Percentiles rank a stretch among this genome's conserved stretches.
phyloP scores from a whole-genome alignment of 2,888 invertebrate species.

The Nesidiocoris tenuis region DNA sequence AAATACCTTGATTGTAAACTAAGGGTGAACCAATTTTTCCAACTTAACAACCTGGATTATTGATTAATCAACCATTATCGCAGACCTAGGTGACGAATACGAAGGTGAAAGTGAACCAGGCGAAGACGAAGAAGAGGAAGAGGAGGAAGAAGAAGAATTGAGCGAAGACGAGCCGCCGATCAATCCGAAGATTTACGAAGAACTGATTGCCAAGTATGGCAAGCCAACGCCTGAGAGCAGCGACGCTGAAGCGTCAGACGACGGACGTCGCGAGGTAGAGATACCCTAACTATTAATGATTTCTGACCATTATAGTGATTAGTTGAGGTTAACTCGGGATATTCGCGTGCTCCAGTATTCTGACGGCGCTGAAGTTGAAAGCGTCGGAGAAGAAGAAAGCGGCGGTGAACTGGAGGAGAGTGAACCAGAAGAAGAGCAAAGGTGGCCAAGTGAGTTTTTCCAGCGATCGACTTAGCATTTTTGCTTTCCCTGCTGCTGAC shows the following conservation, averaged over 20 bases:
- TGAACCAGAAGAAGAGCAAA: conserved; percentile 53
- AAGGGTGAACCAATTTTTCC: no score
- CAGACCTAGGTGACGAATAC: neutral
- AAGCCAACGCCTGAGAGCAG: conserved; percentile 48
- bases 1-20: no score
- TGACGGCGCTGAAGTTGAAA: conserved; percentile 52
- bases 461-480: neutral
- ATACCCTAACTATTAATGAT: neutral
- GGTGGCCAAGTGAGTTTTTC: conserved; percentile 16
- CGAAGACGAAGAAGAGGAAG: conserved; percentile 50
- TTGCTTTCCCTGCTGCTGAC: neutral
- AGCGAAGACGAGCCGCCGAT: conserved; percentile 51
- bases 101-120: conserved; percentile 46
- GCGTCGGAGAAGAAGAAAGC: conserved; percentile 50
- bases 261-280: conserved; percentile 54
- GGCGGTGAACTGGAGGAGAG: conserved; percentile 53
- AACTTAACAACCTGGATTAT: no score
- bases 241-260: conserved; percentile 54
- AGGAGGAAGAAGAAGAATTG: conserved; percentile 54
- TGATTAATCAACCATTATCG: no score
- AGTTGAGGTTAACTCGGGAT: no score
- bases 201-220: conserved; percentile 52
- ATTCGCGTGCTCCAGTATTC: no score
- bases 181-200: conserved; percentile 54
- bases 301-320: no score